Conservation (phyloP, 2,113 vertebrate species). For the Lontra canadensis region DNA sequence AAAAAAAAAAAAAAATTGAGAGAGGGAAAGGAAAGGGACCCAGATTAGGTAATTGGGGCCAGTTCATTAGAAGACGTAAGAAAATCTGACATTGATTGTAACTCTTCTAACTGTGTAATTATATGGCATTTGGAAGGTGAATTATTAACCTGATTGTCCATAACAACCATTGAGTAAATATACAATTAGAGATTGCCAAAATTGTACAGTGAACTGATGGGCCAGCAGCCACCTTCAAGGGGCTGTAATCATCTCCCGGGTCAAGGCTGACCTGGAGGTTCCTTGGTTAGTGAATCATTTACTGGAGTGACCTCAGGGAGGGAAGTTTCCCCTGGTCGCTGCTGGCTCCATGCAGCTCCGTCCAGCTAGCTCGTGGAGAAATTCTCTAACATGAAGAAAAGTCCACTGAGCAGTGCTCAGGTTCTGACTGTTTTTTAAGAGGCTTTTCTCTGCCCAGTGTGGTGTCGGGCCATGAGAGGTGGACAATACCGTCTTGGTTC, state of each 20-base stretch:
- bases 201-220: conserved; percentile 59
- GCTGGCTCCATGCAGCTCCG: neutral
- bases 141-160: conserved; percentile 83
- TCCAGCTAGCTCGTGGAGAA: neutral
- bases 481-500: neutral
- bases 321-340: neutral
- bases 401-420: neutral
- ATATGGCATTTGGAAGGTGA: conserved; percentile 79
- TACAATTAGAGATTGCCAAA: conserved; percentile 68
- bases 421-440: neutral
- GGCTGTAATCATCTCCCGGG: conserved; percentile 56
- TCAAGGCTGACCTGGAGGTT: conserved; percentile 58
- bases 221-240: conserved; percentile 66
- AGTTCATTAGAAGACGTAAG: conserved; percentile 63
- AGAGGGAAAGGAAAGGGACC: neutral
- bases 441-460: neutral
- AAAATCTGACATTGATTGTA: conserved; percentile 70
- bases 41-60: conserved; percentile 57
- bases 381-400: neutral
- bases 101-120: conserved; percentile 79
- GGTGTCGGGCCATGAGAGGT: neutral
- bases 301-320: neutral
- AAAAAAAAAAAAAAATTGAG: neutral
- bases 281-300: conserved; percentile 69
- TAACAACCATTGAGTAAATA: conserved; percentile 80